Evolutionary conservation across 23 tunicate species (phyloP).

Genomic region (Trididemnum miniatum): DNA sequence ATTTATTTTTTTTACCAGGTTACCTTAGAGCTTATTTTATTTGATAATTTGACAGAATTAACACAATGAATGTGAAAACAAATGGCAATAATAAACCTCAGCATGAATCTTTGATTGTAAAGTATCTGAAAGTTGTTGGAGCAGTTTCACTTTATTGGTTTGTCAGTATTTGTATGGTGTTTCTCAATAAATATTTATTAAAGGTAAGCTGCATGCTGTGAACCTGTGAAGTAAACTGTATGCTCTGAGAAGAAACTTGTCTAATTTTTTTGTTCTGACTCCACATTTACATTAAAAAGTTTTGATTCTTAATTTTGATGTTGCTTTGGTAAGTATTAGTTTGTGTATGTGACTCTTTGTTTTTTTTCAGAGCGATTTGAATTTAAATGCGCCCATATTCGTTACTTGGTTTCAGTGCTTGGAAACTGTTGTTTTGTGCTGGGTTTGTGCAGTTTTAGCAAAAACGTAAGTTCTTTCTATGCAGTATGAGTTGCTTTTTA

Average conservation of each 20-base stretch:
- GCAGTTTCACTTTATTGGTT: constrained; percentile 92
- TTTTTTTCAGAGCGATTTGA: constrained; percentile 80
- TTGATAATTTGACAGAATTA: no score
- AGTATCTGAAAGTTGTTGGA: constrained; percentile 73
- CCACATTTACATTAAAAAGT: no score
- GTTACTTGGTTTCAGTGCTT: constrained; percentile 97
- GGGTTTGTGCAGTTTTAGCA: constrained; percentile 39
- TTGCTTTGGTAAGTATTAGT: background rate
- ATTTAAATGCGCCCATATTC: constrained; percentile 90
- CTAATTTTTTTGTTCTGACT: no score
- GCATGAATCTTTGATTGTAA: constrained; percentile 13
- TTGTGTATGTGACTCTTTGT: background rate
- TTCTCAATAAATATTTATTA: constrained; percentile 85
- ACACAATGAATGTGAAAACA: background rate
- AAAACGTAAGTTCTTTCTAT: no score
- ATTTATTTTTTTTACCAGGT: no score
- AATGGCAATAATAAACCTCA: background rate
- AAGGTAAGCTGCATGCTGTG: no score
- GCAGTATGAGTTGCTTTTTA: no score
- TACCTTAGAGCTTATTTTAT: no score
- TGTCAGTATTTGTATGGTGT: constrained; percentile 86
- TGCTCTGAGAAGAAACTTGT: no score
- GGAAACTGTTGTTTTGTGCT: constrained; percentile 78
- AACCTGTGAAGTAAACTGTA: no score
- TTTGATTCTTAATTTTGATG: no score